Evolutionary conservation across 2,797 vertebrate species (phyloP), one percentile per base, ranked within the genome.

Genomic region (Argentina silus): DNA sequence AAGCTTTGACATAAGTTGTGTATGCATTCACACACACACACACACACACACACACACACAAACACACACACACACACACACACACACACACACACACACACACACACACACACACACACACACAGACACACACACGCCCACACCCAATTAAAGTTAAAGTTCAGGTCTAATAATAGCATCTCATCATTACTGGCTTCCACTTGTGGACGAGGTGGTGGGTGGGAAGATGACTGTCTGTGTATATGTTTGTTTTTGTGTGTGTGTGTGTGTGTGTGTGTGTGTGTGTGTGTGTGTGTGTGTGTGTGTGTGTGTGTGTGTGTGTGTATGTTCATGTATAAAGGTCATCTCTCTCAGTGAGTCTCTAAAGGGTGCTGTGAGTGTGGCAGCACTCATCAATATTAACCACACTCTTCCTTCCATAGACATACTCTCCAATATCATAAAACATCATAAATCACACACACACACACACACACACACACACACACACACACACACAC

Each of bases 381-480:
- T 88, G 88, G 88, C 88, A 89, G 85, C 85, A 80, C 85, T 92
- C 89, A 92, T 92, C 90, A 92, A 91, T 93, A 93, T 90, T 92
- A 90, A 91, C 87, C 85, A 90, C 86, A 89, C 86, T 86, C 87
- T 92, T 90, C 82, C 86, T 91, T 93, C 91, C 83, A 92, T 90
- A 87, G 79, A 74, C n/a, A 12, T 27, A 59, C 55, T n/a, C n/a
- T n/a, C n/a, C n/a, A n/a, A n/a, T n/a, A 70, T 2, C 19, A 53
- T 45, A 42, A 36, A 59, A 53, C 85, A 83, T 81, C 87, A 90
- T 90, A 90, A 89, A 91, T 87, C 87, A 76, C 80, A 83, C 77
- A 79, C 15, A 57, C 1, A 59, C 19, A 45, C 27, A 44, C 15
- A 69, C 53, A 45, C 23, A 68, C 48, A 86, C 84, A 83, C 57